phyloP scores from a whole-genome alignment of 2,113 vertebrate genomes.

The Aviceda subcristata region DNA sequence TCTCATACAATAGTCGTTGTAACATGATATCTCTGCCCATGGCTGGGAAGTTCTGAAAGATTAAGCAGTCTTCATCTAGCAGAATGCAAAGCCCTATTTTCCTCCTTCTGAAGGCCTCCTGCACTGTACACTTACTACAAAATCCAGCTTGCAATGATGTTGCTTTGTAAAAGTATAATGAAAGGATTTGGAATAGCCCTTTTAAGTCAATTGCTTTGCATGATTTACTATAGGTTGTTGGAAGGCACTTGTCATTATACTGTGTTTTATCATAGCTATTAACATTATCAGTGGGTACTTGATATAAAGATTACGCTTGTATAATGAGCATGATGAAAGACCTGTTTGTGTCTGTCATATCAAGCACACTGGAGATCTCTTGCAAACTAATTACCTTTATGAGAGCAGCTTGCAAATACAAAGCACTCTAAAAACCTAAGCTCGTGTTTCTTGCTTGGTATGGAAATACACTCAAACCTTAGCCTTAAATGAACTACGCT shows the following conservation, averaged over 20 bases:
- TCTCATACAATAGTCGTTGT: slow-evolving; percentile 22
- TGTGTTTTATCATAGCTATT: slow-evolving; percentile 29
- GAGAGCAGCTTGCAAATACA: slow-evolving; percentile 29
- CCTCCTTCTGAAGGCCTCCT: slow-evolving; percentile 2
- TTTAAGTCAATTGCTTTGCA: slow-evolving; percentile 22
- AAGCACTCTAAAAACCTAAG: neutral
- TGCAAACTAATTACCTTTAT: slow-evolving; percentile 41
- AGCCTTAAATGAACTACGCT: neutral
- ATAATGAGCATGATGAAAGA: slow-evolving; percentile 54
- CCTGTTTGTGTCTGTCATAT: slow-evolving; percentile 15
- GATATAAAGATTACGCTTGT: slow-evolving; percentile 45
- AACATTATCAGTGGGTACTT: slow-evolving; percentile 13
- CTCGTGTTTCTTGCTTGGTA: neutral
- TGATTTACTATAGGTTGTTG: neutral
- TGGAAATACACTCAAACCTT: neutral
- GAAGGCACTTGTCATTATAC: slow-evolving; percentile 10
- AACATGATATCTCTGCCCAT: slow-evolving; percentile 63
- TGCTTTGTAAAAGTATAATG: slow-evolving; percentile 17
- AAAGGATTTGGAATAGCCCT: neutral
- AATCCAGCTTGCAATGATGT: neutral
- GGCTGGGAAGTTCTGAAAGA: slow-evolving; percentile 55
- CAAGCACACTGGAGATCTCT: neutral
- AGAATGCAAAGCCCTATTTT: neutral
- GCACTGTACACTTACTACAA: neutral
- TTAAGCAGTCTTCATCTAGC: slow-evolving; percentile 35